Conservation (phyloP, 2,888 invertebrate genomes). For the Drosophila leonis region DNA sequence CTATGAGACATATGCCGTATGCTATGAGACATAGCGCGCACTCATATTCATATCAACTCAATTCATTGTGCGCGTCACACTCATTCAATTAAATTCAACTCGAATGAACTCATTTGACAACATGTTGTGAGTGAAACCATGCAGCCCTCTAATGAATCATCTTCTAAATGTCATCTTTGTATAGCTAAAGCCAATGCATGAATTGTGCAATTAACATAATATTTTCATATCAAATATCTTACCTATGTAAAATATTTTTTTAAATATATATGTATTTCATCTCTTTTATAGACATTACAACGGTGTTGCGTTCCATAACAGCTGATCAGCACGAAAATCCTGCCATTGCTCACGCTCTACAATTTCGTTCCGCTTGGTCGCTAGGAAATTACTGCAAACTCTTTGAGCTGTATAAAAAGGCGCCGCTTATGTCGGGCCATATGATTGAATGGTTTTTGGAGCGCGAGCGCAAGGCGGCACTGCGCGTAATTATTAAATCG, state of each 20-base stretch:
- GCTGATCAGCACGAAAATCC: slow-evolving; percentile 92
- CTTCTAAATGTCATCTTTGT: background rate
- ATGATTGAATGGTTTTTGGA: slow-evolving; percentile 99
- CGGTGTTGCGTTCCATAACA: slow-evolving; percentile 93
- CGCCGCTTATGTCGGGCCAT: slow-evolving; percentile 98
- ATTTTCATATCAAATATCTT: background rate
- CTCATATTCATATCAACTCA: no score
- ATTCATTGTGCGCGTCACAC: no score
- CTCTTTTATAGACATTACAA: slow-evolving; percentile 92
- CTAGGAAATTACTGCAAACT: slow-evolving; percentile 96
- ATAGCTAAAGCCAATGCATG: background rate
- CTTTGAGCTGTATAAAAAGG: slow-evolving; percentile 94
- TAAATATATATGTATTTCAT: background rate
- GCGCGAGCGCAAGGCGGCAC: slow-evolving; percentile 95
- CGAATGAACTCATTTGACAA: no score
- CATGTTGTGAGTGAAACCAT: no score
- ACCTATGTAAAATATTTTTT: background rate
- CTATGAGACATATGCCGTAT: no score
- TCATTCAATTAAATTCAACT: no score
- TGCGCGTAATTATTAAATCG: slow-evolving; percentile 98
- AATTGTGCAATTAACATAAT: background rate
- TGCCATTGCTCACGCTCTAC: slow-evolving; percentile 94
- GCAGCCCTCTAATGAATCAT: slow-evolving; percentile 7
- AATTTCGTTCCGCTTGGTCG: slow-evolving; percentile 96
- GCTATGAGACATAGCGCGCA: no score